phyloP scores from a whole-genome alignment of 2,888 invertebrate genomes.

The Acanthosoma haemorrhoidale region DNA sequence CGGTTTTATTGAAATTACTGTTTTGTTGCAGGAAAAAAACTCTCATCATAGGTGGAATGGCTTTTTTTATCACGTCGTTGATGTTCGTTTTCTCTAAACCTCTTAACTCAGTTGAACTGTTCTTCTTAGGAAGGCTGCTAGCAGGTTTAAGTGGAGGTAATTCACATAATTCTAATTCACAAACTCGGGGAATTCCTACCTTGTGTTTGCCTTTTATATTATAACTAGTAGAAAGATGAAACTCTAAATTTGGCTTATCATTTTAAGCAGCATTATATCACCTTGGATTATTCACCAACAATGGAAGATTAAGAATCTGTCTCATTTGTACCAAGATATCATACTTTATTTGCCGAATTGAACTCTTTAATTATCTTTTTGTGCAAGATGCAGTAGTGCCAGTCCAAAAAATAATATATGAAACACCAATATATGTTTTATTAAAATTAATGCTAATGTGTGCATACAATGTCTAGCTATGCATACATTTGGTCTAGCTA shows the following conservation, averaged over 20 bases:
- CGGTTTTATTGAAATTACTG: not conserved
- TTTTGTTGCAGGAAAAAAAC: slow-evolving; percentile 59
- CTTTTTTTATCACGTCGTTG: slow-evolving; percentile 63
- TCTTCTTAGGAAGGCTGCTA: slow-evolving; percentile 69
- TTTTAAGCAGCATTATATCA: too few relatives aligned
- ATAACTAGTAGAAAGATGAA: too few relatives aligned
- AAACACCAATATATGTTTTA: too few relatives aligned
- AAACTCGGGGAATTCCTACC: too few relatives aligned
- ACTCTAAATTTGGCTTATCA: too few relatives aligned
- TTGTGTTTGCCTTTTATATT: not conserved
- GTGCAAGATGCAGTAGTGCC: too few relatives aligned
- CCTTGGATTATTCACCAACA: too few relatives aligned
- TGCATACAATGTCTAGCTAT: not conserved
- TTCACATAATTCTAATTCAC: slow-evolving; percentile 32
- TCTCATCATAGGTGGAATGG: slow-evolving; percentile 61
- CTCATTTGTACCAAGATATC: too few relatives aligned
- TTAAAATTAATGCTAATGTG: too few relatives aligned
- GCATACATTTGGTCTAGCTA: not conserved
- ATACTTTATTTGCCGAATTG: not conserved
- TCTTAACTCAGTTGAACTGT: slow-evolving; percentile 69
- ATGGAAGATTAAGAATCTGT: too few relatives aligned
- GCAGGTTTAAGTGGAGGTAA: slow-evolving; percentile 70
- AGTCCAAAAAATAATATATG: too few relatives aligned
- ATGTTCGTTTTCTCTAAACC: slow-evolving; percentile 63
- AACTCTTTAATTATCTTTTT: too few relatives aligned